Evolutionary conservation across 1,140 invertebrate species (phyloP).

Genomic region (Coptotermes formosanus): DNA sequence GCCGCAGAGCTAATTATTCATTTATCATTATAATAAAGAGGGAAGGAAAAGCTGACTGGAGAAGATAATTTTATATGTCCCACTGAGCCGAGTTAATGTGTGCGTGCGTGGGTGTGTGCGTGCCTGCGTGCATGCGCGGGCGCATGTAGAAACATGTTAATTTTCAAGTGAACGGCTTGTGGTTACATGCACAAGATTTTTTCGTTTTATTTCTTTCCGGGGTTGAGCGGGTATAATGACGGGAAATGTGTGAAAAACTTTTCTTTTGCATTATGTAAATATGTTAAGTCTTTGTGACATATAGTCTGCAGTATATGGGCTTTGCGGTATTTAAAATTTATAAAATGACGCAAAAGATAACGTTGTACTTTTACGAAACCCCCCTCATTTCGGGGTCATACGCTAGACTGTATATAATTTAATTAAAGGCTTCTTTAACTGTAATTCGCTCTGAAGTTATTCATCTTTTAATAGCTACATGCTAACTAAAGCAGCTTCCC

Average conservation of each 20-base stretch:
- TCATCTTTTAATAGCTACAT: background rate
- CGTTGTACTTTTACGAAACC: background rate
- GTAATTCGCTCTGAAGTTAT: background rate
- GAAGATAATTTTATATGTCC: background rate
- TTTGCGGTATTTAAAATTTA: slow-evolving; percentile 7
- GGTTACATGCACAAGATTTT: background rate
- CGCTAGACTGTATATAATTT: background rate
- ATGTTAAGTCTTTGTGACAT: background rate
- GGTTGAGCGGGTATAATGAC: background rate
- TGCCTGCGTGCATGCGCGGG: too few species aligned
- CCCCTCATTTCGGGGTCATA: background rate
- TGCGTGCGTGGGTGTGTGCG: too few species aligned
- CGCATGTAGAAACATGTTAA: background rate
- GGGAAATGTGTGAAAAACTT: background rate
- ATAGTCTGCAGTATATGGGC: background rate
- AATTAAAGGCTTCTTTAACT: slow-evolving; percentile 6
- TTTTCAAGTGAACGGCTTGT: background rate
- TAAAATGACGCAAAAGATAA: background rate
- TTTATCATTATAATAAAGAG: background rate
- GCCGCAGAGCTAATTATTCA: background rate
- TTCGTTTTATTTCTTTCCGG: background rate
- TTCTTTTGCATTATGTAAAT: background rate
- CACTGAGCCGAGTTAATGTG: background rate
- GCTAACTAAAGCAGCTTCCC: background rate
- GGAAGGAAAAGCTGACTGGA: background rate